Evolutionary conservation across 2,888 invertebrate genomes (phyloP).

Genomic region (Empis stercorea): DNA sequence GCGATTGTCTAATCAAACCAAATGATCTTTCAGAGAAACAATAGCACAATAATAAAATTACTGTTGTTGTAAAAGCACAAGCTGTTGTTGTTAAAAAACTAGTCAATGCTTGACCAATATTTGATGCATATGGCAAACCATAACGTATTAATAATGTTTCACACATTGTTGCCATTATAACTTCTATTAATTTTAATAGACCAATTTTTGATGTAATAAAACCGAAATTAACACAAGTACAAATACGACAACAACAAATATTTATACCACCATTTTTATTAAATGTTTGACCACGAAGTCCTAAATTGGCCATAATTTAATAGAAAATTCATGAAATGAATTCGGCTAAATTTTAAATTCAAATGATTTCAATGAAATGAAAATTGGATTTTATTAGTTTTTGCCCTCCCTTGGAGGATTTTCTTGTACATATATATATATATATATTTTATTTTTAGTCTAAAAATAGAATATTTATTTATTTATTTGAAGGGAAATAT

Average conservation of each 20-base stretch:
- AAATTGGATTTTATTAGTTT: background rate
- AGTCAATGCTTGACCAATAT: constrained; percentile 66
- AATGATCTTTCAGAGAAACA: constrained; percentile 65
- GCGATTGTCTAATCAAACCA: constrained; percentile 60
- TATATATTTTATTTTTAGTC: background rate
- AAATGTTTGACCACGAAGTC: constrained; percentile 26
- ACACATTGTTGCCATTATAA: constrained; percentile 66
- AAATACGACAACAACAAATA: constrained; percentile 63
- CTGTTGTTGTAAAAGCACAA: constrained; percentile 65
- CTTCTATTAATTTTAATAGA: constrained; percentile 59
- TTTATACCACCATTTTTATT: constrained; percentile 42
- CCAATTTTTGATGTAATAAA: constrained; percentile 62
- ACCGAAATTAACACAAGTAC: constrained; percentile 64
- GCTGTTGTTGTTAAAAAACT: constrained; percentile 70
- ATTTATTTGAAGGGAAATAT: too few species aligned
- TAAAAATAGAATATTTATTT: background rate
- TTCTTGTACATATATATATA: too few species aligned
- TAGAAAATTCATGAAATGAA: background rate
- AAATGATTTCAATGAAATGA: background rate
- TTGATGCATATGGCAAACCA: constrained; percentile 57
- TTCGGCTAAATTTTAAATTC: background rate
- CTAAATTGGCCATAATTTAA: constrained; percentile 24
- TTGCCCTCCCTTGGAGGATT: background rate
- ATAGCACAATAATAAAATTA: constrained; percentile 62
- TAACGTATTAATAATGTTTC: constrained; percentile 69